Base-by-base conservation (phyloP, 2,113 vertebrate species). In the Gnathonemus echidnorhynchus region DNA sequence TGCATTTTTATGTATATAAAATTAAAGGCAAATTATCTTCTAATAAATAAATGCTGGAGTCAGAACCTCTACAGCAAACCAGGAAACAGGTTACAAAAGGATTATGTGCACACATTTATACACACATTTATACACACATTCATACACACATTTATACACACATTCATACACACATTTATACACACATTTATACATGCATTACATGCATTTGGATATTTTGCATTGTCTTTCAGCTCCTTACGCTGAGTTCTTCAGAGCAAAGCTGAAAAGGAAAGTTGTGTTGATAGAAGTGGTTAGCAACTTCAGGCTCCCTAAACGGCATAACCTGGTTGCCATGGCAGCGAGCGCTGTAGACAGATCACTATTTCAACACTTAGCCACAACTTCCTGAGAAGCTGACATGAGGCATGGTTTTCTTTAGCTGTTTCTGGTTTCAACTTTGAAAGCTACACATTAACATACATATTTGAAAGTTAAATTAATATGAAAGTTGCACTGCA, bases 301-400 rank as follows among this genome's bases (percentile, higher is more conserved):
- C 89, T 91, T 90, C 93, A 93, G 90, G 88, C 77, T 92, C 94
- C 92, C 93, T 94, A 93, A 95, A 93, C 95, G 95, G 93, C 90
- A 93, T 93, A 96, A 95, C 80, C 91, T 91, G 92, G 96, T 97
- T 97, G 94, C 95, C 92, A 96, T 96, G 93, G 95, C 95, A 95
- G 92, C 93, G 19, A 80, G 85, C 93, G 91, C 91, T 90, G 91
- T 94, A 93, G 90, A 90, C 92, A 94, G 94, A 92, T 89, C 91
- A 90, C 92, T 92, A 94, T 96, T 96, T 96, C 85, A 92, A 94
- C 91, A 92, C 91, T 84, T 93, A 96, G 97, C 97, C 97, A 91
- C 97, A 93, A 94, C 94, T 97, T 97, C 97, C 97, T 96, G 93
- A 93, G 88, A 21, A 86, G 56, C 90, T 5, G 91, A 11, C 1